Evolutionary conservation across 2,797 vertebrate species (phyloP).

Genomic region (Esox masquinongy): DNA sequence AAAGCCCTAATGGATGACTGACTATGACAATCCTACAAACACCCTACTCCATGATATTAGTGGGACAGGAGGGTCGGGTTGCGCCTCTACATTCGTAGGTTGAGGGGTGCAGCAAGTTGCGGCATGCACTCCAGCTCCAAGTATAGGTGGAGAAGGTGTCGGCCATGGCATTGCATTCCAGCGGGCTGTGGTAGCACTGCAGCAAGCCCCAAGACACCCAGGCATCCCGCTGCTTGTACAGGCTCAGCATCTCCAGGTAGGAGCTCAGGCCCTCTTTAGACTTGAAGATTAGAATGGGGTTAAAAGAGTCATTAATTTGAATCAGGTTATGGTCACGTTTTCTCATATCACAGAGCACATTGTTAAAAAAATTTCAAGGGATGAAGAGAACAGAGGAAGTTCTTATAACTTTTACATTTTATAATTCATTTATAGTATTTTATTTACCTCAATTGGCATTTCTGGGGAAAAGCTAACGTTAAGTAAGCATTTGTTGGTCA

Average conservation of each 20-base stretch:
- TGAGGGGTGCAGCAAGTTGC: slow-evolving; percentile 15
- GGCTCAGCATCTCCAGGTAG: slow-evolving; percentile 77
- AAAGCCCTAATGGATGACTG: not conserved
- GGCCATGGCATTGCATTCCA: slow-evolving; percentile 69
- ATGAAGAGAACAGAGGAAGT: not conserved
- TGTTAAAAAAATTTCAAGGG: not conserved
- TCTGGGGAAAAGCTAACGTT: too few relatives aligned
- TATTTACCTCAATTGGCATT: too few relatives aligned
- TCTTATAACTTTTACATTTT: too few relatives aligned
- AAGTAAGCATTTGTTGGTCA: too few relatives aligned
- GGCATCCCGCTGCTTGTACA: slow-evolving; percentile 80
- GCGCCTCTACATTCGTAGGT: not conserved
- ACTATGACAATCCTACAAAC: not conserved
- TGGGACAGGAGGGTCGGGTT: not conserved
- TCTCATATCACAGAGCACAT: not conserved
- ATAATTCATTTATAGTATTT: too few relatives aligned
- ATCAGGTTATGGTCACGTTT: not conserved
- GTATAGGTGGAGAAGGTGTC: slow-evolving; percentile 31
- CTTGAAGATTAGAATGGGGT: slow-evolving; percentile 55
- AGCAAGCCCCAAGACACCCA: slow-evolving; percentile 76
- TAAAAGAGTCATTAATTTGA: not conserved
- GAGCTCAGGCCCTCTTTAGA: slow-evolving; percentile 75
- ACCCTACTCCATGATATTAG: not conserved
- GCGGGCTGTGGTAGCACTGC: slow-evolving; percentile 73
- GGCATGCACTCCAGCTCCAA: slow-evolving; percentile 15